phyloP scores from a whole-genome alignment of 2,113 vertebrate genomes.

The Capreolus pygargus region DNA sequence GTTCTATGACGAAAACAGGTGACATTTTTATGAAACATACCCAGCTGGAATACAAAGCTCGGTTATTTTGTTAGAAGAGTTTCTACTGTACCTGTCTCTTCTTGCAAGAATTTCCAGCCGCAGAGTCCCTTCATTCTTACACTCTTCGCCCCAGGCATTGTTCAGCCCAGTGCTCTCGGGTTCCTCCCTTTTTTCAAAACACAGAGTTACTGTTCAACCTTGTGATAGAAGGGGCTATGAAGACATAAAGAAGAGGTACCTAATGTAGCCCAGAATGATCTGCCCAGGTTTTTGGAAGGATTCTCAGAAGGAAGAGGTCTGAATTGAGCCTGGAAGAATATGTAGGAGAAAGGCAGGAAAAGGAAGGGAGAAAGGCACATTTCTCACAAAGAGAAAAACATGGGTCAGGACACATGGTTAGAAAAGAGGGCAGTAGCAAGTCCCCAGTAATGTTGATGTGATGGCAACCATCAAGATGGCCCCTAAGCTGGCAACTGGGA shows the following conservation, averaged over 20 bases:
- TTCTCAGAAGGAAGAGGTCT: conserved; percentile 1
- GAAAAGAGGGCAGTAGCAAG: background rate
- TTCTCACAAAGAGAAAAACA: background rate
- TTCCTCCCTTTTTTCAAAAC: background rate
- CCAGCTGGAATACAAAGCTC: background rate
- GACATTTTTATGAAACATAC: background rate
- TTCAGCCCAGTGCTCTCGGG: background rate
- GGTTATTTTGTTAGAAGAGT: background rate
- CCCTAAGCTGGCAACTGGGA: background rate
- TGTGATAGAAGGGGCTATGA: background rate
- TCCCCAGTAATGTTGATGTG: background rate
- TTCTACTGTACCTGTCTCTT: background rate
- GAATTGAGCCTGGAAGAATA: background rate
- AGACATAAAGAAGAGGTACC: background rate
- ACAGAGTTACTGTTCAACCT: background rate
- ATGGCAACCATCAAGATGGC: background rate
- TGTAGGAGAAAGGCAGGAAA: background rate
- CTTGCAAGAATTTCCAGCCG: background rate
- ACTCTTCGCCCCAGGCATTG: background rate
- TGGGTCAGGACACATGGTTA: background rate
- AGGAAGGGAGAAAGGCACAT: background rate
- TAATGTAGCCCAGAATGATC: background rate
- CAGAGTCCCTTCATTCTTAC: background rate
- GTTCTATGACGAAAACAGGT: background rate
- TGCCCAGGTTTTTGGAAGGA: background rate